Evolutionary conservation across 2,113 vertebrate genomes (phyloP), one percentile per base, ranked within the genome.

Genomic region (Dicentrarchus labrax): DNA sequence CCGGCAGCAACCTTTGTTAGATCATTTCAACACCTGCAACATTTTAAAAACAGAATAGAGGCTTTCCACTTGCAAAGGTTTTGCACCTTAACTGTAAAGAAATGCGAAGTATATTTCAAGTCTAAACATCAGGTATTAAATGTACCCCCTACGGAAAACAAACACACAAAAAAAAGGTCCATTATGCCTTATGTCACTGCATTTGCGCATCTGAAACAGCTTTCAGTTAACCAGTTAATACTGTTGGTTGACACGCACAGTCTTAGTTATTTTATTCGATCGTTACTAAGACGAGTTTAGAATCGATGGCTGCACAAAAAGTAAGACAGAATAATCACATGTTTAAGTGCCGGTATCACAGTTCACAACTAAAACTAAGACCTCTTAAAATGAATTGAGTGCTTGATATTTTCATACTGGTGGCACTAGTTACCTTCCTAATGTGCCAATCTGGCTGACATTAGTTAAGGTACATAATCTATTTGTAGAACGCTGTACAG

Each of bases 1-100:
- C 89, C 77, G 45, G 72, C 88, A 87, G 79, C 92, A 94, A 95
- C 94, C 94, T 95, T 94, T 88, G 88, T 94, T 91, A 93, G 91
- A 94, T 94, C 85, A 75, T 89, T 89, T 87, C 79, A 84, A 86
- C 85, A 89, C 91, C 92, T 95, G 86, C 89, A 94, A 91, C 65
- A 65, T 83, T 86, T 84, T 82, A 74, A 83, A 64, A 92, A 86
- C 71, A 76, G 41, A 86, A 69, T 15, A 54, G 41, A 75, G 59
- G 80, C 50, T 66, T 75, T 48, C 71, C 60, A 54, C 45, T 64
- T 78, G 83, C 70, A 88, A 83, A 82, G 88, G 68, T 78, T 90
- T 82, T 30, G 16, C 83, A 78, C 73, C 78, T 71, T 54, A 45
- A 17, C 47, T 16, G 38, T 62, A 65, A 71, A 67, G 76, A 76